Base-by-base conservation (phyloP, 2,888 invertebrate genomes). In the Cataglyphis rosenhaueri region DNA sequence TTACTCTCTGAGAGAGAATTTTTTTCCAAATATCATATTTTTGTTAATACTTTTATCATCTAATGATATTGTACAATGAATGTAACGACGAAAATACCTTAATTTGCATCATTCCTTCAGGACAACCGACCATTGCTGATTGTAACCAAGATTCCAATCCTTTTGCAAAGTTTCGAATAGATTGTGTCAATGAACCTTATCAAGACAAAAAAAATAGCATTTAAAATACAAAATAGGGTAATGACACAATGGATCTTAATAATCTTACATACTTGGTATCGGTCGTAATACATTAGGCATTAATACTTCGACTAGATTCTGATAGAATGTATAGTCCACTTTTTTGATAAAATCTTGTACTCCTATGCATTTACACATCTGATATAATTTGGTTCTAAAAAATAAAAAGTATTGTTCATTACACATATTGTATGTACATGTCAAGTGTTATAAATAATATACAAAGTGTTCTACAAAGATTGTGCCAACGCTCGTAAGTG, bases 261-360 rank as follows among this genome's bases (percentile, higher is more conserved):
- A 79, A 62, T n/a, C 8, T n/a, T 52, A n/a, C 83, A 94, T 93
- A 96, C 98, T 98, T 87, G 99, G 99, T 92, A 99, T 99, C 57
- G 98, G 98, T 90, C 98, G 96, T 85, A 99, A 96, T 68, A 99
- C 99, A 95, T 99, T 98, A 25, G 99, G 99, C 95, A 99, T 97
- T 90, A 99, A 96, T 91, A 99, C 97, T 95, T 99, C 98, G 12
- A 99, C 98, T 90, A 99, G 96, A 93, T 98, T 98, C 95, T 99
- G 99, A 95, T 99, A 99, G 95, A 99, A 98, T 88, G 97, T 96
- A 94, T 98, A 97, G 95, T 99, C 99, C 73, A 98, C 98, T 92
- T 96, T 96, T 74, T 97, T 96, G 91, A 98, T 97, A 95, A 97
- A 98, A 79, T 96, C 96, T 93, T 97, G 97, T 76, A 98, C 97